phyloP scores from a whole-genome alignment of 2,888 invertebrate species.

The Cylloceria caligata region DNA sequence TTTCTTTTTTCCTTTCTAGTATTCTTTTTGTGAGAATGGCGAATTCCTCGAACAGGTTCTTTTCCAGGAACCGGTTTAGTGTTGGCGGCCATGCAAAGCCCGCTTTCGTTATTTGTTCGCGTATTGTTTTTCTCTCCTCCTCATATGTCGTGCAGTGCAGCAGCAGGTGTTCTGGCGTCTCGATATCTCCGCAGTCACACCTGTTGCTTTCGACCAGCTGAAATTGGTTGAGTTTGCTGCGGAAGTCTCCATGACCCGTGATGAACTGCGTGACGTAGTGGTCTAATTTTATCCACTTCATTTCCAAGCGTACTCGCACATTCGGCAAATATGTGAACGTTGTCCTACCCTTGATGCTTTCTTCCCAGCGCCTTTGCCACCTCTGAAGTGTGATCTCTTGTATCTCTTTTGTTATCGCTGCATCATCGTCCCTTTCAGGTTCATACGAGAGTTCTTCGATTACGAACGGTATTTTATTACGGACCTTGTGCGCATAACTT shows the following conservation, averaged over 20 bases:
- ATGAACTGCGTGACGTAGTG: constrained; percentile 1
- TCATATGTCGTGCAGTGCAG: too few species aligned
- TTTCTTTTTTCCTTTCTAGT: too few species aligned
- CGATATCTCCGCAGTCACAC: background rate
- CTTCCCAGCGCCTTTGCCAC: background rate
- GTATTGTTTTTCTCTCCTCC: too few species aligned
- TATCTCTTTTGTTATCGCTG: background rate
- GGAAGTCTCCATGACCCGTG: constrained; percentile 1
- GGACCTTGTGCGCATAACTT: background rate
- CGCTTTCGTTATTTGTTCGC: too few species aligned
- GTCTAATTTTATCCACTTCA: background rate
- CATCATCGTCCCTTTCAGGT: background rate
- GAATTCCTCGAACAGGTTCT: too few species aligned
- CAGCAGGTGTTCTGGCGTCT: too few species aligned
- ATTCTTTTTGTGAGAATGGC: too few species aligned
- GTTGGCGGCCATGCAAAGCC: too few species aligned
- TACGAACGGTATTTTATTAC: background rate
- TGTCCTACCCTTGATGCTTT: background rate
- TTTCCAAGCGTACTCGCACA: background rate
- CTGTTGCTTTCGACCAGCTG: background rate
- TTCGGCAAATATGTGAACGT: background rate
- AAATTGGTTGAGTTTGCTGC: background rate
- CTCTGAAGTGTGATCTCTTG: too few species aligned
- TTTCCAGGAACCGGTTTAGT: too few species aligned
- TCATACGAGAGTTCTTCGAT: background rate